Evolutionary conservation across 2,113 vertebrate species (phyloP), one percentile per base, ranked within the genome.

Genomic region (Hippocampus comes): DNA sequence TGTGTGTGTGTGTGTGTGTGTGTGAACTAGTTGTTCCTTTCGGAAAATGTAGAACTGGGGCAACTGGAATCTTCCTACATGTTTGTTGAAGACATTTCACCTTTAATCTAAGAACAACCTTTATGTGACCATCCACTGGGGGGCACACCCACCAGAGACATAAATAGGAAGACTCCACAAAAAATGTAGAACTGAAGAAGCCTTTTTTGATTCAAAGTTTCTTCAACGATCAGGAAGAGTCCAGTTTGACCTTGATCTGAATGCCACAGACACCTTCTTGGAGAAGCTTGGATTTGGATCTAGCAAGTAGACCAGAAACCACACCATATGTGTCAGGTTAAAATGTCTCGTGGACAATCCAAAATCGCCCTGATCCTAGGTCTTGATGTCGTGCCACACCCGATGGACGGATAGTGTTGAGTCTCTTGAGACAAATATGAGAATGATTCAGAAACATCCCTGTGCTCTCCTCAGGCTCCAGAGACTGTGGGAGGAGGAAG

Each of bases 401-500:
- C 9, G 25, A 30, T 60, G 57, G 25, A 27, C 2, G 59, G 9
- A 25, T 30, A 27, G 1, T 61, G 59, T 61, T 25, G 59, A 20
- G 11, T 25, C 63, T n/a, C 15, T n/a, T 18, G 43, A 41, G 63
- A 4, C 21, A 12, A 55, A 55, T 66, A 9, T 43, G 11, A 0
- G 46, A 67, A 56, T 43, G 14, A 3, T 38, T 6, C 41, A 10
- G 15, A 41, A 38, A 38, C 34, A 38, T 1, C 18, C 12, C 23
- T 61, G 48, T 74, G 41, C 3, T 46, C 42, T 25, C n/a, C 8
- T 0, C 66, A 95, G 91, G 75, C 84, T 95, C 20, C 78, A 80
- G 41, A 81, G 80, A 64, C 79, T 96, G 67, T 93, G 91, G 92
- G 86, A 94, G 27, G 87, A 92, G 20, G 88, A 95, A 65, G 83